phyloP scores from a whole-genome alignment of 1,140 invertebrate species.

The Meloidogyne hapla region DNA sequence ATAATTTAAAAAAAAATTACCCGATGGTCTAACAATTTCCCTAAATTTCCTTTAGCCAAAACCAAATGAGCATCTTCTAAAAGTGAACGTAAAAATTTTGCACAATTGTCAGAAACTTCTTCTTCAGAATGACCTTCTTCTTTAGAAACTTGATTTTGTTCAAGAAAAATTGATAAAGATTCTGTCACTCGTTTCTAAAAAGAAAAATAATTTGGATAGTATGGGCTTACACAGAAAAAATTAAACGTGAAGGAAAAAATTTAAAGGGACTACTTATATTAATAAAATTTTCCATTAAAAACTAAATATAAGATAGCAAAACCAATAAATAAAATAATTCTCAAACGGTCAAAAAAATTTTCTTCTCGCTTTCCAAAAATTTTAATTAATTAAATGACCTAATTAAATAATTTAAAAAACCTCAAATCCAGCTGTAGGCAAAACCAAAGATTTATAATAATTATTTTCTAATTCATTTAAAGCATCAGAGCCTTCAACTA shows the following conservation, averaged over 20 bases:
- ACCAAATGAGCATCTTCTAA: slow-evolving; percentile 50
- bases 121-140: slow-evolving; percentile 15
- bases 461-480: slow-evolving; percentile 31
- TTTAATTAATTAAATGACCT: no score
- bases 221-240: no score
- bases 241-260: not conserved
- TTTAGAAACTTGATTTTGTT: slow-evolving; percentile 2
- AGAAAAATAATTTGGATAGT: not conserved
- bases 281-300: no score
- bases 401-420: slow-evolving; percentile 12
- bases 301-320: no score
- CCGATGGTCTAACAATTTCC: slow-evolving; percentile 23
- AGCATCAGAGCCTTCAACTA: slow-evolving; percentile 40
- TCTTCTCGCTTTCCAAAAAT: no score
- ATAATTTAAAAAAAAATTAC: slow-evolving; percentile 25
- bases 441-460: slow-evolving; percentile 44
- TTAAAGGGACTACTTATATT: not conserved
- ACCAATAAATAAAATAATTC: no score
- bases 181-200: slow-evolving; percentile 37
- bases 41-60: slow-evolving; percentile 45
- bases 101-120: slow-evolving; percentile 12
- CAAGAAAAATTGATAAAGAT: slow-evolving; percentile 25
- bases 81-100: slow-evolving; percentile 41
- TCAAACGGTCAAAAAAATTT: no score
- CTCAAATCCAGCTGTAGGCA: slow-evolving; percentile 49